phyloP scores from a whole-genome alignment of 2,888 invertebrate species.

The Philhelius pedissequus region DNA sequence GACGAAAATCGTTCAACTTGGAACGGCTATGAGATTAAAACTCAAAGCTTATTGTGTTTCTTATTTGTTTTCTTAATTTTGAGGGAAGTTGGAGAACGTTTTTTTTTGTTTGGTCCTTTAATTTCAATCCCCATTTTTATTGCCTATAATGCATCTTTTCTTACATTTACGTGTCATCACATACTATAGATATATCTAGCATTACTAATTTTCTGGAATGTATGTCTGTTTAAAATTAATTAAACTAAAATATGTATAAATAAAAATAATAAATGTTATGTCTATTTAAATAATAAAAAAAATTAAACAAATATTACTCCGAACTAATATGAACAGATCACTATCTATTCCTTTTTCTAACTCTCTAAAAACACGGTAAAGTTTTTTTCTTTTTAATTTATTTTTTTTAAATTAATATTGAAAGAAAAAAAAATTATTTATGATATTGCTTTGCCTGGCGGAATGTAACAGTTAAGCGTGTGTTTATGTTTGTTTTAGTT shows the following conservation, averaged over 20 bases:
- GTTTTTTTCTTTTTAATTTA: neutral
- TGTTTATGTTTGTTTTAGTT: conserved; percentile 24
- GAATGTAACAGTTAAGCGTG: conserved; percentile 71
- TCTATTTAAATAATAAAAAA: neutral
- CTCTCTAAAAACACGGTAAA: conserved; percentile 53
- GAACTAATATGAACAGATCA: conserved; percentile 58
- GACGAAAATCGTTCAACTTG: neutral
- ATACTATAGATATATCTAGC: neutral
- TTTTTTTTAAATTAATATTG: conserved; percentile 48
- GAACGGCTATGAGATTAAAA: conserved; percentile 6
- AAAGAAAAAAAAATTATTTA: conserved; percentile 48
- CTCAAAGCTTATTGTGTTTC: conserved; percentile 1
- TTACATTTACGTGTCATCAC: conserved; percentile 19
- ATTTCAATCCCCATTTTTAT: neutral
- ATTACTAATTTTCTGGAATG: conserved; percentile 44
- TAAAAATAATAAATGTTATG: neutral
- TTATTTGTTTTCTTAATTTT: neutral
- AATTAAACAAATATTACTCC: conserved; percentile 9
- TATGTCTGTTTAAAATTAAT: conserved; percentile 23
- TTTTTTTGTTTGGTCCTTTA: neutral
- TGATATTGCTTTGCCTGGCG: conserved; percentile 79
- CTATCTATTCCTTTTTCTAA: conserved; percentile 50
- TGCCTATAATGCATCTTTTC: neutral
- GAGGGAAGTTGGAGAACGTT: neutral
- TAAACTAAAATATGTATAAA: neutral